phyloP scores from a whole-genome alignment of 2,113 vertebrate species.

The Centropus unirufus region DNA sequence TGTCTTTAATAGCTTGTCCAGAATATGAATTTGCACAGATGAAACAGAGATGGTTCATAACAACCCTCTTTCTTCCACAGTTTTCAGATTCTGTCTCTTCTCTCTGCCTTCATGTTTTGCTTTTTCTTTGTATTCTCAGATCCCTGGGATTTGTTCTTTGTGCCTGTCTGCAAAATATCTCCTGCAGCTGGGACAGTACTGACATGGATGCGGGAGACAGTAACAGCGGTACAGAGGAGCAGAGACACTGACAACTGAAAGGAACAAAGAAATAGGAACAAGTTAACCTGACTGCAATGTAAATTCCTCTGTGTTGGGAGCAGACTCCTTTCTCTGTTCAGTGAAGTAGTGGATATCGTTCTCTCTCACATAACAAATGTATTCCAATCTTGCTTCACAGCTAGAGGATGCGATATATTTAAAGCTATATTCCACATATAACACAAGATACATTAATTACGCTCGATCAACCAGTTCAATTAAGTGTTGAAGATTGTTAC shows the following conservation, averaged over 20 bases:
- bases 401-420: not conserved
- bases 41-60: not conserved
- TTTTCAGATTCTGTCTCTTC: not conserved
- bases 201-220: not conserved
- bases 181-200: not conserved
- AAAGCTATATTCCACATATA: not conserved
- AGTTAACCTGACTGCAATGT: conserved; percentile 15
- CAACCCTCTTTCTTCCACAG: not conserved
- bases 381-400: not conserved
- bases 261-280: not conserved
- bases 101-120: not conserved
- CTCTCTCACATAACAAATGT: not conserved
- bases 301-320: not conserved
- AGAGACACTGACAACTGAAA: not conserved
- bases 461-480: not conserved
- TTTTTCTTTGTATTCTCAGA: not conserved
- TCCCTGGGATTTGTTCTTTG: conserved; percentile 5
- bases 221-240: not conserved
- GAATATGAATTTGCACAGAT: conserved; percentile 4
- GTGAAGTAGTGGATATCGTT: not conserved
- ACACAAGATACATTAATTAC: not conserved
- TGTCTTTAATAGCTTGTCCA: not conserved
- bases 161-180: conserved; percentile 19
- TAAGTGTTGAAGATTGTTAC: not conserved
- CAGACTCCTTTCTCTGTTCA: not conserved